Percentiles rank a stretch among this genome's conserved stretches.
phyloP scores from a whole-genome alignment of 2,113 vertebrate species.

The Chiloscyllium plagiosum region DNA sequence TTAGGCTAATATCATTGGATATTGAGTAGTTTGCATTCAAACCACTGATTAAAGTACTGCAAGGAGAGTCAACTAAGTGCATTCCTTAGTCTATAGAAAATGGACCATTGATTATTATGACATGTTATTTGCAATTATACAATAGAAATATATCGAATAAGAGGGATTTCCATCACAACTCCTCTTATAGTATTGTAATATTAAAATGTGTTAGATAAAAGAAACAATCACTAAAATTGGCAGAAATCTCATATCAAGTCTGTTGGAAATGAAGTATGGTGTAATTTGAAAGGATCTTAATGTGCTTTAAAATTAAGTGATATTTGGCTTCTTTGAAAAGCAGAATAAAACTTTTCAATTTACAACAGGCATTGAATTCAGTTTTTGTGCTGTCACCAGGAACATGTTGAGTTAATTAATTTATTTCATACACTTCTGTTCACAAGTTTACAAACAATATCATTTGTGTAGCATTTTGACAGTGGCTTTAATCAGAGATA shows the following conservation, averaged over 20 bases:
- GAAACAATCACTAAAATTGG: not conserved
- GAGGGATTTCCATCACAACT: not conserved
- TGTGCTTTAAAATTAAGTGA: not conserved
- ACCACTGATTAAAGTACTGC: not conserved
- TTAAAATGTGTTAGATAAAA: not conserved
- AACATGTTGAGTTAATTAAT: not conserved
- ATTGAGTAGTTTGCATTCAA: not conserved
- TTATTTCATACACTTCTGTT: not conserved
- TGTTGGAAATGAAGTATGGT: not conserved
- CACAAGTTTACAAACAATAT: not conserved
- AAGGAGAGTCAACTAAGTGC: not conserved
- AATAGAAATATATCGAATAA: not conserved
- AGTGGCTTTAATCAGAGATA: not conserved
- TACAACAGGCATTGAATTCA: not conserved
- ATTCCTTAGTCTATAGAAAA: not conserved
- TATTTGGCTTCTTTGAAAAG: not conserved
- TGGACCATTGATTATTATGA: not conserved
- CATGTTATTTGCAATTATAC: not conserved
- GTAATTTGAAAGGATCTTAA: not conserved
- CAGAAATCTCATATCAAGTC: not conserved
- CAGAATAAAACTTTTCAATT: not conserved
- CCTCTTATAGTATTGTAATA: not conserved
- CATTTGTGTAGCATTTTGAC: not conserved
- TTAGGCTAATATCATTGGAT: not conserved
- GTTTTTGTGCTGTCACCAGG: not conserved